Evolutionary conservation across 2,888 invertebrate species (phyloP).

Genomic region (Drosophila ezoana): DNA sequence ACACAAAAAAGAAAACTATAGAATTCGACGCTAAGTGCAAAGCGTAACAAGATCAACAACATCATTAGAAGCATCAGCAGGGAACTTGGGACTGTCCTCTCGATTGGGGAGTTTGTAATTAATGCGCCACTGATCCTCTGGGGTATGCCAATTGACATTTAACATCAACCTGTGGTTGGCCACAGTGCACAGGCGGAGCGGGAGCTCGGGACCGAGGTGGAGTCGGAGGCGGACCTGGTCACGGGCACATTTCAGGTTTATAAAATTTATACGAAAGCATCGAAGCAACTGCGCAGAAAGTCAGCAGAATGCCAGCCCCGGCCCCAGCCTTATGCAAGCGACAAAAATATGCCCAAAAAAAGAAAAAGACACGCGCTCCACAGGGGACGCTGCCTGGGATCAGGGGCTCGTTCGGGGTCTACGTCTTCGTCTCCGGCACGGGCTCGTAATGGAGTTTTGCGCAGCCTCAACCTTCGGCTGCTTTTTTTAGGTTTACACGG

Average conservation of each 20-base stretch:
- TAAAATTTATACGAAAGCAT: conserved; percentile 39
- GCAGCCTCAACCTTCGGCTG: conserved; percentile 29
- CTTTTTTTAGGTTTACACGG: conserved; percentile 65
- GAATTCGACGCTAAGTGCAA: conserved; percentile 67
- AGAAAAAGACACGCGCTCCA: conserved; percentile 72
- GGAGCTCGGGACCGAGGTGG: background rate
- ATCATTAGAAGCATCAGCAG: conserved; percentile 65
- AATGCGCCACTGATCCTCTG: conserved; percentile 74
- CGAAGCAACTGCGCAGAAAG: conserved; percentile 64
- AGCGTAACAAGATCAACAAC: conserved; percentile 75
- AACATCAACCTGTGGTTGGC: conserved; percentile 78
- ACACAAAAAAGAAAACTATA: conserved; percentile 10
- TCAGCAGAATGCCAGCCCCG: conserved; percentile 12
- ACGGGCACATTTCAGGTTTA: conserved; percentile 17
- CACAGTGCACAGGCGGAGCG: conserved; percentile 23
- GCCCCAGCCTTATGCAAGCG: conserved; percentile 10
- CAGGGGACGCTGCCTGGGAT: conserved; percentile 47
- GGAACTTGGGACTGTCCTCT: conserved; percentile 11
- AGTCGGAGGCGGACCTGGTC: background rate
- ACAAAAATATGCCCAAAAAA: conserved; percentile 48
- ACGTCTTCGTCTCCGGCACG: background rate
- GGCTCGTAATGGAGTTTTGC: conserved; percentile 29
- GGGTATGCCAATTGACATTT: conserved; percentile 81
- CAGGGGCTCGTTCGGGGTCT: conserved; percentile 11
- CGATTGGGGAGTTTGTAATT: conserved; percentile 54